These are phyloP conservation scores for Pseudorhombus dupliciocellatus DNA, from an alignment of 2,113 vertebrate species.

Conservation along the genomic window DNA sequence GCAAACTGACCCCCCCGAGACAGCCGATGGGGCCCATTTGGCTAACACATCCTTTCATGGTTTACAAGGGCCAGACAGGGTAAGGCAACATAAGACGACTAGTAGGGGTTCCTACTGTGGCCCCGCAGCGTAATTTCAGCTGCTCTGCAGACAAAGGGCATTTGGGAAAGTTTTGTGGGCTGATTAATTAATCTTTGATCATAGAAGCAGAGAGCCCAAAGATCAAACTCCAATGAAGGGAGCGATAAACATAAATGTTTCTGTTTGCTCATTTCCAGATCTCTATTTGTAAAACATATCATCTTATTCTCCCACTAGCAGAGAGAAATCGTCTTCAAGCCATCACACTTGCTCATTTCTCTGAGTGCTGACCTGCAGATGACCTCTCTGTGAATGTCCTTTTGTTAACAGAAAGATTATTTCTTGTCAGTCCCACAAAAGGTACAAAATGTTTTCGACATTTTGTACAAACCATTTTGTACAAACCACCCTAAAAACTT, in stretches of 20 bases:
- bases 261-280: background rate
- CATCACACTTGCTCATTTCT: background rate
- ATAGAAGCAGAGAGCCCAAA: no score
- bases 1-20: conserved; percentile 68
- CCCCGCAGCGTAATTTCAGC: conserved; percentile 5
- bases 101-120: background rate
- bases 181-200: no score
- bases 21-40: conserved; percentile 60
- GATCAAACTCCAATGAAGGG: background rate
- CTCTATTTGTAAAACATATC: background rate
- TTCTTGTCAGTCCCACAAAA: background rate
- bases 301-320: background rate
- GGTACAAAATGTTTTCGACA: background rate
- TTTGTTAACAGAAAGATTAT: no score
- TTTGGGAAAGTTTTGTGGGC: no score
- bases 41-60: conserved; percentile 54
- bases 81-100: conserved; percentile 38
- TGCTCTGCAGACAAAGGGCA: conserved; percentile 19
- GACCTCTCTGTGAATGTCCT: background rate
- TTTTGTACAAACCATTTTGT: no score
- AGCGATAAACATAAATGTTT: background rate
- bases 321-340: conserved; percentile 2
- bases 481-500: no score
- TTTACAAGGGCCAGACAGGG: conserved; percentile 51
- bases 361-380: background rate